Evolutionary conservation across 1,140 invertebrate genomes (phyloP), one percentile per base, ranked within the genome.

Genomic region (Latrodectus geometricus): DNA sequence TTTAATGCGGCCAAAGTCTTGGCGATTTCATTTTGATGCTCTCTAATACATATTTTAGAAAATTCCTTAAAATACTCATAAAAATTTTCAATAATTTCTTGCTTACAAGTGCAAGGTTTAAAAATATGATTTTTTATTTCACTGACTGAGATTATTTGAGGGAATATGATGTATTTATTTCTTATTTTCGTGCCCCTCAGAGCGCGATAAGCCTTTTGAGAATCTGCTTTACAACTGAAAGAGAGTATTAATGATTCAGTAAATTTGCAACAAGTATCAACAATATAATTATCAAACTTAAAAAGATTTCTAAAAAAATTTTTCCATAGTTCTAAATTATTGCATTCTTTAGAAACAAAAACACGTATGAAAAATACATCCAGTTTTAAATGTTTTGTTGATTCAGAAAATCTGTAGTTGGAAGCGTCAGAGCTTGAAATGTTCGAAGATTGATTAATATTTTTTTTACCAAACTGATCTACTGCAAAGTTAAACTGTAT

Each of bases 181-280:
- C 35, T 49, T 3, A 35, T 69, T 61, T 77, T 85, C 35, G 56
- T n/a, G 15, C 48, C 50, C 20, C 48, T 69, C 11, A 85, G 75
- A 48, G 21, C 54, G 8, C n/a, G 48, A 52, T 17, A 11, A 70
- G 83, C 83, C 11, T 78, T 61, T 15, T 69, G 17, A 48, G 65
- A 73, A 54, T 85, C 50, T 7, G 4, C 14, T 70, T 77, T 85
- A 0, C 11, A 12, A 0, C 77, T 15, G 77, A 85, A 77, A 20
- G 70, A 49, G 11, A 85, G 52, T 77, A 85, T 70, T 49, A 85
- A 77, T 56, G 74, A 76, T 17, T 70, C 83, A 70, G 73, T 23
- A 72, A 85, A 85, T 12, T 78, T 35, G 21, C 83, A 85, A 61
- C 83, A 85, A 69, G 8, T 20, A 9, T 77, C 50, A 17, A 85